phyloP scores from a whole-genome alignment of 2,113 vertebrate genomes.

The Uria lomvia region DNA sequence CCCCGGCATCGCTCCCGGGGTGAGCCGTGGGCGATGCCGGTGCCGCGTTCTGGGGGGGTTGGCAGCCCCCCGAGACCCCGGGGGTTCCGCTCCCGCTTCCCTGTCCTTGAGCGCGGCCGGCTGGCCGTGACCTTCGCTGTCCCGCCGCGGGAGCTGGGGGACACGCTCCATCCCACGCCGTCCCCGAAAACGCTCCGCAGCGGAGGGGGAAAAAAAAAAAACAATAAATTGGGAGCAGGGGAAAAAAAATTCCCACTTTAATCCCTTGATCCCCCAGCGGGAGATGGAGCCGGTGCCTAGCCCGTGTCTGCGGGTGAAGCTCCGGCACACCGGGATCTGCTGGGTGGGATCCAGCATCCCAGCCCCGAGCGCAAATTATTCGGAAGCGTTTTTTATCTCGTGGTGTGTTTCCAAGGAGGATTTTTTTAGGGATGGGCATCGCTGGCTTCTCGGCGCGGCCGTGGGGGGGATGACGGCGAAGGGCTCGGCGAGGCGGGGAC shows the following conservation, averaged over 20 bases:
- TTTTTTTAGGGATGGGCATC: fast-evolving
- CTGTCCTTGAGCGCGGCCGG: background rate
- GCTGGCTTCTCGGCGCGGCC: fast-evolving
- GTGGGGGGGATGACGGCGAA: background rate
- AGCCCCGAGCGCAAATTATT: background rate
- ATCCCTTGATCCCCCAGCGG: fast-evolving
- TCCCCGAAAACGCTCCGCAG: background rate
- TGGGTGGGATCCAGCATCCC: background rate
- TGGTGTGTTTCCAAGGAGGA: background rate
- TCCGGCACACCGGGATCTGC: background rate
- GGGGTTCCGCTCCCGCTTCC: background rate
- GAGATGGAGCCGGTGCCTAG: background rate
- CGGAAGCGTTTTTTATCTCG: background rate
- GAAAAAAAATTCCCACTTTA: background rate
- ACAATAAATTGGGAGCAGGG: background rate
- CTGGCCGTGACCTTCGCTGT: background rate
- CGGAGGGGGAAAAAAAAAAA: too few species aligned
- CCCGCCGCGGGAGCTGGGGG: background rate
- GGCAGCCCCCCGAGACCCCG: background rate
- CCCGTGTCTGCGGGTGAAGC: background rate
- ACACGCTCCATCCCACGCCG: background rate
- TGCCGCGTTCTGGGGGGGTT: background rate
- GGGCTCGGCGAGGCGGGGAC: background rate
- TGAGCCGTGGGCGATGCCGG: background rate
- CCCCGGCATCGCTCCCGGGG: background rate